phyloP scores from a whole-genome alignment of 2,888 invertebrate species.

The Diarsia mendica region DNA sequence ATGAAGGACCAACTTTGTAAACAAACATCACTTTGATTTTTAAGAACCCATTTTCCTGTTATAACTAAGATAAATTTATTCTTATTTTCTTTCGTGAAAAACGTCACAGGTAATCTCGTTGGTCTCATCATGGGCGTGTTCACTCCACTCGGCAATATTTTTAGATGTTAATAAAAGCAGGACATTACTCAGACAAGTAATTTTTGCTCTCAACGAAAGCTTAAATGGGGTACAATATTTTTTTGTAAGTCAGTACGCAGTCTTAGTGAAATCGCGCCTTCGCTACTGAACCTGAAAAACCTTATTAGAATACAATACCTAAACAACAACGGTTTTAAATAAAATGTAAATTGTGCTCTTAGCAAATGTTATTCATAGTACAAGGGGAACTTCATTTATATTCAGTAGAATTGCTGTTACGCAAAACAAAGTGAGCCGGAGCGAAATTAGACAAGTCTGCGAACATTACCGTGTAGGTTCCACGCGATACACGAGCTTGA shows the following conservation, averaged over 20 bases:
- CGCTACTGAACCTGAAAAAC: slow-evolving; percentile 60
- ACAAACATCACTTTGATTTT: slow-evolving; percentile 61
- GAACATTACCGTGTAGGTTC: slow-evolving; percentile 66
- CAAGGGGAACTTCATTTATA: slow-evolving; percentile 84
- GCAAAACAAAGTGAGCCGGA: slow-evolving; percentile 76
- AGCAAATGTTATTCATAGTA: slow-evolving; percentile 86
- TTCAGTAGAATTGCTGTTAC: slow-evolving; percentile 82
- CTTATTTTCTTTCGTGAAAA: slow-evolving; percentile 71
- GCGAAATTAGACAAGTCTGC: slow-evolving; percentile 76
- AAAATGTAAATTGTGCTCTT: slow-evolving; percentile 82
- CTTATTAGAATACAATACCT: slow-evolving; percentile 71
- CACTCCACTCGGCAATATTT: slow-evolving; percentile 77
- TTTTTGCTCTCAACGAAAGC: slow-evolving; percentile 70
- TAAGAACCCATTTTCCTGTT: slow-evolving; percentile 61
- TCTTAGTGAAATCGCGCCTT: slow-evolving; percentile 40
- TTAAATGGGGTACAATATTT: slow-evolving; percentile 44
- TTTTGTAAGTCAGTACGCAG: slow-evolving; percentile 4
- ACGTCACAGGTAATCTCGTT: slow-evolving; percentile 77
- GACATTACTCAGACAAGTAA: slow-evolving; percentile 80
- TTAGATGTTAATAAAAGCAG: slow-evolving; percentile 80
- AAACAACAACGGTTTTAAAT: slow-evolving; percentile 71
- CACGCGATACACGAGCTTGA: slow-evolving; percentile 44
- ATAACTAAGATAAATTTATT: slow-evolving; percentile 74
- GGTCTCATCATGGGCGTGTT: slow-evolving; percentile 75
- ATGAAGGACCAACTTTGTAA: neutral